Evolutionary conservation across 2,797 vertebrate genomes (phyloP), one percentile per base, ranked within the genome.

Genomic region (Sebastes flavidus): DNA sequence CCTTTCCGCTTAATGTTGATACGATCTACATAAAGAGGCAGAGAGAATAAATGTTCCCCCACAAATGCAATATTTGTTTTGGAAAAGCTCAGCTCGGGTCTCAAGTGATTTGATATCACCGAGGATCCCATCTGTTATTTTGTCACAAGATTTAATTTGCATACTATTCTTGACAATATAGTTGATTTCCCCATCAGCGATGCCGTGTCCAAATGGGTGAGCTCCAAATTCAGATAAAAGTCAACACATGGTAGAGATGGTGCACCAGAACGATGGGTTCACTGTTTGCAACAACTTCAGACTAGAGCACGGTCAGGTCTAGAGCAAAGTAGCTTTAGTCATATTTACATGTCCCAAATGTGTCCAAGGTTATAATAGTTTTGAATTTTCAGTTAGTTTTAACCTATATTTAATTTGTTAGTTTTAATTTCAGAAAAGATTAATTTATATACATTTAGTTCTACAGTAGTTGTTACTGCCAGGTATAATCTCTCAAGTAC

Each of bases 1-100:
- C 95, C 97, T 85, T 95, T 96, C 22, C 96, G 92, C 93, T 97
- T 97, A 78, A 99, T 97, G 93, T 99, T 98, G 89, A 99, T 98
- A 6, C 97, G 94, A 88, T 99, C 97, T 99, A 86, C 2, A 25
- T 2, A 14, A n/a, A 9, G 46, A 18, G 25, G 2, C 55, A 78
- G 4, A 54, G 38, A 74, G 22, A 8, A 27, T 2, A 68, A 25
- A 29, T 68, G 12, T 24, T 32, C 1, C 10, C 10, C 24, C 5
- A 30, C 4, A 52, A 66, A 78, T 30, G 34, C n/a, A 6, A 2
- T 29, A 38, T 70, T 76, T 66, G 61, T 46, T 78, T 79, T 69
- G 36, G 74, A 67, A 66, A 80, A 56, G 14, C 54, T 82, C 13
- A 68, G 36, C 18, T 55, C 24, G 49, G 27, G 24, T 58, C 65